phyloP scores from a whole-genome alignment of 2,113 vertebrate genomes.

The Micromys minutus region DNA sequence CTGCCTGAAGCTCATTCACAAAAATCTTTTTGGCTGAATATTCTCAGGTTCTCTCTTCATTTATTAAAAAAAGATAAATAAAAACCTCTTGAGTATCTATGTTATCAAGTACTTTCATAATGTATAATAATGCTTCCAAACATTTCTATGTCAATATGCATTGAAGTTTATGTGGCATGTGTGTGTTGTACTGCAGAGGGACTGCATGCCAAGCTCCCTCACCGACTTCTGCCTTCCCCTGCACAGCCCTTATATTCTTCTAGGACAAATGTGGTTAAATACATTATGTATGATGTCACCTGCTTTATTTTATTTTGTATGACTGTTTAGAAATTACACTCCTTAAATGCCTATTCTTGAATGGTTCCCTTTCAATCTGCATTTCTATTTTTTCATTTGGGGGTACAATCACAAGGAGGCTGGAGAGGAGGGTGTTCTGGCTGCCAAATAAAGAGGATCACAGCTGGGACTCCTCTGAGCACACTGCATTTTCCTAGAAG shows the following conservation, averaged over 20 bases:
- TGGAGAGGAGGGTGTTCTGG: background rate
- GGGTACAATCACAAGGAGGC: accelerated
- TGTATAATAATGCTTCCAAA: background rate
- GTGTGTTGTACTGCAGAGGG: background rate
- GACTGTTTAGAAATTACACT: background rate
- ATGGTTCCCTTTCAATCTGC: background rate
- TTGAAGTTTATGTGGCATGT: background rate
- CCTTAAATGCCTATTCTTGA: background rate
- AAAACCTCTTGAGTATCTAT: background rate
- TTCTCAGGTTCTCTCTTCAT: background rate
- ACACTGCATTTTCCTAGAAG: background rate
- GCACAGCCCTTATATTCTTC: background rate
- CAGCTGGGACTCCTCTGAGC: background rate
- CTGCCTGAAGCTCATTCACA: background rate
- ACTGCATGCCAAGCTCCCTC: background rate
- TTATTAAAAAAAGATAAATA: background rate
- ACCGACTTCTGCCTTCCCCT: background rate
- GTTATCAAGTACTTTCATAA: background rate
- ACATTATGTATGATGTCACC: background rate
- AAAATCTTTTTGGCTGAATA: background rate
- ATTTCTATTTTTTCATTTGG: background rate
- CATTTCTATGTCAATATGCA: background rate
- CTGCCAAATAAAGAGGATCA: background rate
- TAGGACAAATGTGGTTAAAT: background rate
- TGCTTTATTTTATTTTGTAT: background rate